Evolutionary conservation across 2,113 vertebrate species (phyloP), one percentile per base, ranked within the genome.

Genomic region (Piliocolobus tephrosceles): DNA sequence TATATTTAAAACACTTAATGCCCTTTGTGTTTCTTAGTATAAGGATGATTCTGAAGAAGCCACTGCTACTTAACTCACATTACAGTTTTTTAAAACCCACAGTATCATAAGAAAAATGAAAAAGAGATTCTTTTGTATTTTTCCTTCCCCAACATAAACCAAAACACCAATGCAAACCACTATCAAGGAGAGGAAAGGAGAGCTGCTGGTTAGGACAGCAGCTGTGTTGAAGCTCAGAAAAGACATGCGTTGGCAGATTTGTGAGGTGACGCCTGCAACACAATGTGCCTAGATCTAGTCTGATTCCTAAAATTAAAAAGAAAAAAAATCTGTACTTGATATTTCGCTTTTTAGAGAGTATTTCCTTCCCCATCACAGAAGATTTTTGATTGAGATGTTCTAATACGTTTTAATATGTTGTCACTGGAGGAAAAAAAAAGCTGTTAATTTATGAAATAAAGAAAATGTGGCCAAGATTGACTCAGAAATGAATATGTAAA

Each of bases 161-260:
- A 98, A 97, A 98, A 97, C 1, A 97, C 95, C 73, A 97, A 90
- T 96, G 98, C 88, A 98, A 97, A 88, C 87, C 94, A 98, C 95
- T 95, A 97, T 95, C 92, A 97, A 73, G 85, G 76, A 98, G 79
- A 90, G 55, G 45, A 97, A 58, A 96, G 50, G 50, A 97, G 23
- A 43, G 45, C 97, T 75, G 95, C 88, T 95, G 90, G 95, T 73
- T 92, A 95, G 72, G 97, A 97, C 45, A 98, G 89, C 97, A 98
- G 98, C 97, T 98, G 98, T 94, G 97, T 89, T 97, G 96, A 52
- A 97, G 97, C 97, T 98, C 91, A 96, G 97, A 98, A 97, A 97
- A 98, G 96, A 98, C 98, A 97, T 5, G 2, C 94, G 81, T 96
- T 98, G 98, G 98, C 97, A 98, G 98, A 97, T 97, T 90, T 97